Base-by-base conservation (phyloP, 35 echinoderm and acorn worm genomes). In the Apostichopus parvimensis region DNA sequence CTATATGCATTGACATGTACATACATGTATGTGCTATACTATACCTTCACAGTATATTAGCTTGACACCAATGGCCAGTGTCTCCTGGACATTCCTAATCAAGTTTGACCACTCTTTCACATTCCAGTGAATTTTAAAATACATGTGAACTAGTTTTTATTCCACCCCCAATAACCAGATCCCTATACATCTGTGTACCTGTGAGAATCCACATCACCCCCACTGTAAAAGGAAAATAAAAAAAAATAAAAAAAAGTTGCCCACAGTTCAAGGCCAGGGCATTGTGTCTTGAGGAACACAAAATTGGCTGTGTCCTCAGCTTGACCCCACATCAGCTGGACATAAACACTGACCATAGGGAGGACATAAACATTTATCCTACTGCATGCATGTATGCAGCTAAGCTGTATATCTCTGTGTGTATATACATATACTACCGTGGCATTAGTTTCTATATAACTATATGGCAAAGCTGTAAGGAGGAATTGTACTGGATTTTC, bases 251-350 rank as follows among this genome's bases (percentile, higher is more conserved):
- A 68, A 68, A 82, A 82, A 82, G 45, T 82, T 82, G 11, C 8
- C 79, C 79, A 82, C 79, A 82, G 79, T 82, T 82, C 79, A 82
- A 82, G 79, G 79, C 52, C 45, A 82, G 79, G 79, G 79, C 79
- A 82, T 82, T 82, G 79, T 82, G 34, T 45, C 25, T 82, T 82
- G 34, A 45, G 79, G 79, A 82, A 53, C 53, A 56, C 6, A 34
- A 22, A 22, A 11, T 25, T 55, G 79, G 7, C 15, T 82, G 64
- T 79, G 79, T 82, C 79, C 79, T 82, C 55, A 82, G 54, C 6
- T 54, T 82, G 79, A 82, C 79, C 79, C 55, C 79, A 56, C 21
- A 53, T 53, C 34, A 56, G 55, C 8, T 82, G 79, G 24, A 82
- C 79, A 82, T 54, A 82, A 82, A 82, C 79, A 82, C 18, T 34